Base-by-base conservation (phyloP, 1,140 invertebrate species). In the Lepidurus packardi region DNA sequence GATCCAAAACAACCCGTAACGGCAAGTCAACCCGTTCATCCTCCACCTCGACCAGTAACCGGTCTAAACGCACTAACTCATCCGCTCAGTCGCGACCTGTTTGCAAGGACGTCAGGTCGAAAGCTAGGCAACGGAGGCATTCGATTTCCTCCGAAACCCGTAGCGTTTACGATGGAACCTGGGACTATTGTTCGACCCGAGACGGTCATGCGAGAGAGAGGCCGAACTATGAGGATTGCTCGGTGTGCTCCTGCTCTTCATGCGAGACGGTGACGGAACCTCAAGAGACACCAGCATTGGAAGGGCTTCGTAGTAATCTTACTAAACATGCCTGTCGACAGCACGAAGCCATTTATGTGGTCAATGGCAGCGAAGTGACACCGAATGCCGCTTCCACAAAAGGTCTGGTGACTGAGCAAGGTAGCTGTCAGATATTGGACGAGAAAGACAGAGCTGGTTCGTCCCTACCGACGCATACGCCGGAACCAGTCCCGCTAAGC, bases 401-500 rank as follows among this genome's bases (percentile, higher is more conserved):
- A 3, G 34, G 34, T 34, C 34, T 4, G 34, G 34, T 34, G 34
- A 34, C 34, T 34, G 34, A 34, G 34, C 34, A 34, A 34, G 3
- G 34, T 34, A 34, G 34, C 34, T 34, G 34, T 34, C 34, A 34
- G 78, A 45, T 21, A 79, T 45, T 8, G 34, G 42, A 74, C 13
- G 9, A 74, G 25, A 74, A 78, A 65, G 43, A 11, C 13, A 43
- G n/a, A 24, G 11, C 43, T n/a, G 21, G 1, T 11, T 78, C 78
- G 43, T 3, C 21, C 8, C n/a, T 34, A 4, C 42, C n/a, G 44
- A 6, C 25, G 16, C 73, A 1, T 5, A 79, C 79, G 1, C 79
- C 79, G 42, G 79, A 80, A 45, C 79, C 79, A 11, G 79, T 80
- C n/a, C 79, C 79, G 1, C 73, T 80, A 13, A 78, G 75, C 74